A percentile compares a stretch with the other conserved stretches of the same genome.
Evolutionary conservation across 1,140 invertebrate genomes (phyloP).

Genomic region (Capitella teleta): DNA sequence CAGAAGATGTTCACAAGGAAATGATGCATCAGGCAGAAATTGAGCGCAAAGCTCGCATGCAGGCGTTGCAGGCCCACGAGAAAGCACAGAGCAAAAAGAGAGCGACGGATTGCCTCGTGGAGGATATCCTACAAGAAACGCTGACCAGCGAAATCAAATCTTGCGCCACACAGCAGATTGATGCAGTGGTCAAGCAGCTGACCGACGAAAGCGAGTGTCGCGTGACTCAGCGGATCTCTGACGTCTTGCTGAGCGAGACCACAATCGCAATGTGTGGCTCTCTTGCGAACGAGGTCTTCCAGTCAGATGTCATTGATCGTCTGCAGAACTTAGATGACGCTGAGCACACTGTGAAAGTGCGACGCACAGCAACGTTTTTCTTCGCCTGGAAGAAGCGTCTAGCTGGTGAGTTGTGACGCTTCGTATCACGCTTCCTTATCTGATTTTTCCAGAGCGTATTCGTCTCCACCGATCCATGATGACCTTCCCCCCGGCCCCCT

Average conservation of each 20-base stretch:
- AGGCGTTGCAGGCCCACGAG: too few species aligned
- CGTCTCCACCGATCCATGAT: slow-evolving; percentile 29
- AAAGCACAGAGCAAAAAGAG: too few species aligned
- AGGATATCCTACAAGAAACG: too few species aligned
- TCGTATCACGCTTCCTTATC: background rate
- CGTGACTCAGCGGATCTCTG: slow-evolving; percentile 11
- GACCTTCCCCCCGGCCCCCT: slow-evolving; percentile 27
- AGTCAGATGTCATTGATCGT: slow-evolving; percentile 27
- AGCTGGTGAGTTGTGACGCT: background rate
- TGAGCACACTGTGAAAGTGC: slow-evolving; percentile 18
- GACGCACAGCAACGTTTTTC: slow-evolving; percentile 16
- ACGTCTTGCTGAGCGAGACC: slow-evolving; percentile 14
- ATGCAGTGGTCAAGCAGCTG: too few species aligned
- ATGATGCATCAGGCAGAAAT: too few species aligned
- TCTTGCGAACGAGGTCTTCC: slow-evolving; percentile 21
- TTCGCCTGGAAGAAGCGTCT: slow-evolving; percentile 21
- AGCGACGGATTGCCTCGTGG: too few species aligned
- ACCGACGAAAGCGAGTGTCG: slow-evolving; percentile 17
- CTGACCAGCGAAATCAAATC: too few species aligned
- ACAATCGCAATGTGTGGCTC: background rate
- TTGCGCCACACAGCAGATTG: too few species aligned
- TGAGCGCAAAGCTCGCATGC: too few species aligned
- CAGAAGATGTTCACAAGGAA: too few species aligned
- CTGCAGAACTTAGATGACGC: slow-evolving; percentile 22
- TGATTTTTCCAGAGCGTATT: slow-evolving; percentile 7